These are phyloP conservation scores for Nezara viridula DNA, from an alignment of 2,888 invertebrate species.

Conservation along the genomic window DNA sequence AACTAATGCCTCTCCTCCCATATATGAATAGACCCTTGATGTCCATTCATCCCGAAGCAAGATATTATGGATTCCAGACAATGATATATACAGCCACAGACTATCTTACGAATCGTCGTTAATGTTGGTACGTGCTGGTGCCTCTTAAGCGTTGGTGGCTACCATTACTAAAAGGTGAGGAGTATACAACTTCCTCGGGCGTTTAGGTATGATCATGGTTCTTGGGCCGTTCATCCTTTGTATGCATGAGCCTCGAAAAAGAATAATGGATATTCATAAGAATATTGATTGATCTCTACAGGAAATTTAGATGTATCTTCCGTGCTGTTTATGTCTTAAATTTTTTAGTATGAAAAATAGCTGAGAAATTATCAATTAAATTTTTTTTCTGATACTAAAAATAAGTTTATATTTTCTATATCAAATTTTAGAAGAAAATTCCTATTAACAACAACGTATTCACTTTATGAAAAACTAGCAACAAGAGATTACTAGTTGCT, in stretches of 20 bases:
- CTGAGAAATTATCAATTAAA: too few species aligned
- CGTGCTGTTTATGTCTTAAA: too few species aligned
- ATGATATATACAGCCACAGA: neutral
- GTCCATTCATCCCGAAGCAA: neutral
- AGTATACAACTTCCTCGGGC: neutral
- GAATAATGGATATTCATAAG: too few species aligned
- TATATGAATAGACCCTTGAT: neutral
- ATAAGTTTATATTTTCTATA: too few species aligned
- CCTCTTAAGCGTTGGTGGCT: neutral
- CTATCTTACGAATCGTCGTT: neutral
- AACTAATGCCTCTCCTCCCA: neutral
- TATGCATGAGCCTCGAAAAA: neutral
- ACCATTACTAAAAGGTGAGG: neutral
- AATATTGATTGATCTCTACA: too few species aligned
- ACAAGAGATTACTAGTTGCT: too few species aligned
- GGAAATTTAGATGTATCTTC: too few species aligned
- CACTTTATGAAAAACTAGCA: too few species aligned
- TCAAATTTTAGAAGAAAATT: too few species aligned
- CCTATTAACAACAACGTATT: too few species aligned
- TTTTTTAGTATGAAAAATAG: too few species aligned
- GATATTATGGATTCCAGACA: neutral
- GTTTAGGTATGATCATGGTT: neutral
- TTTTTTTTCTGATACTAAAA: too few species aligned
- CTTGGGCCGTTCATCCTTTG: neutral
- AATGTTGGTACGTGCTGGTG: neutral